Base-by-base conservation (phyloP, 2,888 invertebrate genomes). In the Pediacus dermestoides region DNA sequence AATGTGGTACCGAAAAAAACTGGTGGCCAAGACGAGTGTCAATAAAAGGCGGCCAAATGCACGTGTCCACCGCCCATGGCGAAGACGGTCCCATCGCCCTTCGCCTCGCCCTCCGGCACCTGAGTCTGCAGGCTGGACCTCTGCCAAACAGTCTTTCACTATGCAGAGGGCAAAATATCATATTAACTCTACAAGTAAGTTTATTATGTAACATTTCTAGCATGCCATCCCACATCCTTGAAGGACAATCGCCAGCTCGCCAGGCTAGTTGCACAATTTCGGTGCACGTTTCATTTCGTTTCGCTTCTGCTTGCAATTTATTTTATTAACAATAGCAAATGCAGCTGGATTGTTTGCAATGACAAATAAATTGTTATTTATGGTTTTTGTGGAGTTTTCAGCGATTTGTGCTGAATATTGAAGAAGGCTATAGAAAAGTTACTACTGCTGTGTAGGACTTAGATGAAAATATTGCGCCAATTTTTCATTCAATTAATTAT, bases 1-100 rank as follows among this genome's bases (percentile, higher is more conserved):
- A 63, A 57, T 57, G 60, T 42, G 61, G 56, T 11, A 52, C 58
- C 49, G 64, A 67, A 60, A 66, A 66, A 59, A 66, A 60, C 61
- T 75, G 75, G 74, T 66, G 74, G 71, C 75, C 74, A 63, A 70
- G 77, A 67, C 74, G 74, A 69, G 70, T 74, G 55, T 72, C 73
- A 65, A 73, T 78, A 63, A 74, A 75, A 68, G 75, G 76, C 67
- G 61, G 64, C 11, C 60, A 66, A 44, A 66, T 72, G 59, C 70
- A 74, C 63, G 73, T 78, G 67, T 61, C 60, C 12, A 48, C 54
- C 10, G 46, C 42, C 16, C 37, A 45, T 28, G 42, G 40, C 11
- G 47, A 50, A 11, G 44, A 40, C 4, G 45, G 44, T 10, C 42
- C 47, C 13, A 26, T 34, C 8, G 34, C 53, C n/a, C 25, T 64